phyloP scores from a whole-genome alignment of 2,797 vertebrate species.

The Luscinia megarhynchos region DNA sequence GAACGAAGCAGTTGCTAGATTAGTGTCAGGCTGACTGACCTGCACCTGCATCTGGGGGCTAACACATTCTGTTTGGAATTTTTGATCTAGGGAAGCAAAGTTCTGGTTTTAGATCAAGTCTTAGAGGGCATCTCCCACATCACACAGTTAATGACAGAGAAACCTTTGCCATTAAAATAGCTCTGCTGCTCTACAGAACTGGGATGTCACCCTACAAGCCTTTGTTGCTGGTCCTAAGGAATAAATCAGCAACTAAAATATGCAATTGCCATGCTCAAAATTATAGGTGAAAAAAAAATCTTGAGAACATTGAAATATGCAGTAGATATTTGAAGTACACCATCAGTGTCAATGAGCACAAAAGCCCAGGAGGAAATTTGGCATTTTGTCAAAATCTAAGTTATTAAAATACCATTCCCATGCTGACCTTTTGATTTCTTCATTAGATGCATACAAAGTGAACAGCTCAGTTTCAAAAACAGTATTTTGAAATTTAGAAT shows the following conservation, averaged over 20 bases:
- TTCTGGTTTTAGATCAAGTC: not conserved
- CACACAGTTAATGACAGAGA: not conserved
- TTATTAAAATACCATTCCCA: constrained; percentile 18
- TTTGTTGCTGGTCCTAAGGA: not conserved
- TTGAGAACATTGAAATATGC: not conserved
- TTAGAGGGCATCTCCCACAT: not conserved
- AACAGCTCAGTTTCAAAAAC: not conserved
- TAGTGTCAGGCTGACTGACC: not conserved
- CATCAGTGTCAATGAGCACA: not conserved
- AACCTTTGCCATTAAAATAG: not conserved
- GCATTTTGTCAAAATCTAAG: constrained; percentile 4
- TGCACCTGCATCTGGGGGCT: not conserved
- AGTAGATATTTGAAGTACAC: not conserved
- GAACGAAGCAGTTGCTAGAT: not conserved
- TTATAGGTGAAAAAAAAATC: not conserved
- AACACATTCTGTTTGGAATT: not conserved
- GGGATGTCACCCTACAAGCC: accelerated
- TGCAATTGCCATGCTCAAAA: not conserved
- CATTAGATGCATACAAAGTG: not conserved
- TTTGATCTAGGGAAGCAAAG: not conserved
- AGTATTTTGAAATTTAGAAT: not conserved
- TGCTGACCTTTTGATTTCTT: constrained; percentile 33
- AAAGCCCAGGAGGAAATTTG: not conserved
- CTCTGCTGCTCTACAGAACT: not conserved
- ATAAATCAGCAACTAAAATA: not conserved